A percentile compares a stretch with the other conserved stretches of the same genome.
Conservation (phyloP, 1,140 invertebrate species). For the Drosophila sechellia region DNA sequence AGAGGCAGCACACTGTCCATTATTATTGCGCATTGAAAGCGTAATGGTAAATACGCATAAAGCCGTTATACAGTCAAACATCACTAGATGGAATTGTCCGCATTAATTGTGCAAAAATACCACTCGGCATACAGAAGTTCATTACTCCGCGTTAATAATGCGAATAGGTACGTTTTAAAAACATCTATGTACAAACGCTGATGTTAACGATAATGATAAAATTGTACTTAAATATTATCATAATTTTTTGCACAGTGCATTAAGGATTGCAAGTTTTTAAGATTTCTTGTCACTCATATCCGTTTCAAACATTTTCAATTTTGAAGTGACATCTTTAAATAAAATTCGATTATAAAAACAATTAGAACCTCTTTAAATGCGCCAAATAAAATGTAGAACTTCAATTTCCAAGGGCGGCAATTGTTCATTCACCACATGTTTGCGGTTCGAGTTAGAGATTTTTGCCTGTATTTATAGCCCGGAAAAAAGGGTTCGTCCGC, state of each 20-base stretch:
- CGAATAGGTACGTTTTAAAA: background rate
- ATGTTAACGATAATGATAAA: too few relatives aligned
- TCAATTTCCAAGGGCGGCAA: background rate
- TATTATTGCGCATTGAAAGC: slow-evolving; percentile 76
- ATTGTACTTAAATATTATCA: too few relatives aligned
- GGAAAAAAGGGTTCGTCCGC: slow-evolving; percentile 53
- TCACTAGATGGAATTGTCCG: background rate
- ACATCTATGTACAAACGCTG: background rate
- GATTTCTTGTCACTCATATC: too few relatives aligned
- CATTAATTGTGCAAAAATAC: background rate
- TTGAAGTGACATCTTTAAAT: too few relatives aligned
- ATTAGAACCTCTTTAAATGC: too few relatives aligned
- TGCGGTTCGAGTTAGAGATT: slow-evolving; percentile 10
- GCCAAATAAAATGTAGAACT: background rate
- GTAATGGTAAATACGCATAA: slow-evolving; percentile 79
- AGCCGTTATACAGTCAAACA: slow-evolving; percentile 58
- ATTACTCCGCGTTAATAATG: background rate
- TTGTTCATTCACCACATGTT: background rate
- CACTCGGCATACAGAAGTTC: background rate
- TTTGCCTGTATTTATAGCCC: slow-evolving; percentile 24
- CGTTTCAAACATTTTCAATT: too few relatives aligned
- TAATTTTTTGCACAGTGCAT: too few relatives aligned
- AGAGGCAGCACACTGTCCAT: slow-evolving; percentile 42
- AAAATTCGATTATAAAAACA: too few relatives aligned
- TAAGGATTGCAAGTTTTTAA: too few relatives aligned